These are phyloP conservation scores for Rhadina sibilatrix DNA, from an alignment of 2,113 vertebrate genomes.

Conservation along the genomic window DNA sequence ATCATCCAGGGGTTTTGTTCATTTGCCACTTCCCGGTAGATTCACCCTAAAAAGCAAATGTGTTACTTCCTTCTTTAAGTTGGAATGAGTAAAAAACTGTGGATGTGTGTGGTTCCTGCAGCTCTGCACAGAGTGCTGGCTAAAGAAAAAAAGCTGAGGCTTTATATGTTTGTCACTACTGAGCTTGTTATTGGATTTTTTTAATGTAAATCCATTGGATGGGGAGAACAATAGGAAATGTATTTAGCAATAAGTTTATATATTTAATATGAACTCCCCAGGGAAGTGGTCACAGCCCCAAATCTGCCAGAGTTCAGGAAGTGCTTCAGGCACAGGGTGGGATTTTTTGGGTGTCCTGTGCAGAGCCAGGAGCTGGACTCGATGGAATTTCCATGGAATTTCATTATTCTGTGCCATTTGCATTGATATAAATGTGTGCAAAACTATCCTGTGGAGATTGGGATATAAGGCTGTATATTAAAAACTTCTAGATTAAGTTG, in stretches of 20 bases:
- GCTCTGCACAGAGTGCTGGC: not conserved
- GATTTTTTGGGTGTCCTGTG: not conserved
- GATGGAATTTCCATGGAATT: not conserved
- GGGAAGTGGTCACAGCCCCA: not conserved
- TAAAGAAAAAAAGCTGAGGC: not conserved
- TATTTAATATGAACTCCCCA: not conserved
- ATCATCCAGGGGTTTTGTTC: not conserved
- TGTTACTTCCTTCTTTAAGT: not conserved
- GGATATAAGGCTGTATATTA: not conserved
- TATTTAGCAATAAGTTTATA: not conserved
- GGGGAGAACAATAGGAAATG: not conserved
- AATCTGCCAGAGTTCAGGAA: not conserved
- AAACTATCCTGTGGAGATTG: not conserved
- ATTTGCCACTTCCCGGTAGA: not conserved
- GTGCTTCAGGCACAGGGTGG: not conserved
- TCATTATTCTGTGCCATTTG: not conserved
- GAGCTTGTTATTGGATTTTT: not conserved
- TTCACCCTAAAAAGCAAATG: not conserved
- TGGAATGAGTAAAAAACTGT: accelerated
- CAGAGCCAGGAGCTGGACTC: not conserved
- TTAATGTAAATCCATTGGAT: accelerated
- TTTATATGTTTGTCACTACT: not conserved
- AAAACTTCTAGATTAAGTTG: not conserved
- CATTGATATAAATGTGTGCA: not conserved
- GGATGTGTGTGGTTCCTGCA: accelerated